phyloP scores from a whole-genome alignment of 1,140 invertebrate genomes.

The Drosophila watanabei region DNA sequence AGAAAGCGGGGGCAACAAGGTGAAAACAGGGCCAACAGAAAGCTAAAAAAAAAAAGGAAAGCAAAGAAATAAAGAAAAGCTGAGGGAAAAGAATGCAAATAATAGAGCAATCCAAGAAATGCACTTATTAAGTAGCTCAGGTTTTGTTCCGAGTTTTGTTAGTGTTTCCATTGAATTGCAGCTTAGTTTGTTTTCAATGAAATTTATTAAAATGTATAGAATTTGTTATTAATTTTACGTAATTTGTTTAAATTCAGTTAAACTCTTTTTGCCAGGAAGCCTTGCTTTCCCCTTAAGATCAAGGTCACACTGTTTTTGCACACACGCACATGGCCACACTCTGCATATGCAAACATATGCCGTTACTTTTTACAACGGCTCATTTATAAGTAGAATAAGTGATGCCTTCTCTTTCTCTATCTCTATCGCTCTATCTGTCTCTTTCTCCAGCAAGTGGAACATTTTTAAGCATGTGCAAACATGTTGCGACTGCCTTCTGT shows the following conservation, averaged over 20 bases:
- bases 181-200: not conserved
- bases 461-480: conserved; percentile 53
- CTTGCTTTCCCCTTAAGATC: conserved; percentile 17
- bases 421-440: not conserved
- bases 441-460: conserved; percentile 22
- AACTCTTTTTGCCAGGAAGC: not conserved
- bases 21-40: not conserved
- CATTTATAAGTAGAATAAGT: conserved; percentile 59
- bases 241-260: not conserved
- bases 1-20: conserved; percentile 3
- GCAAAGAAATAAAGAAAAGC: not conserved
- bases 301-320: conserved; percentile 22
- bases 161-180: not conserved
- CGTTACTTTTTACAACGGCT: conserved; percentile 18
- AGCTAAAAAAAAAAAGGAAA: not conserved
- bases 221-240: not conserved
- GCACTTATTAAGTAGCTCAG: not conserved
- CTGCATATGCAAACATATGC: not conserved
- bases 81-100: conserved; percentile 21
- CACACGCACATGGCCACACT: conserved; percentile 5
- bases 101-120: conserved; percentile 10
- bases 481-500: conserved; percentile 17
- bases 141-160: not conserved
- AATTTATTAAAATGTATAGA: not conserved
- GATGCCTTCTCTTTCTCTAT: conserved; percentile 10